Evolutionary conservation across 2,888 invertebrate genomes (phyloP).

Genomic region (Cerastis leucographa): DNA sequence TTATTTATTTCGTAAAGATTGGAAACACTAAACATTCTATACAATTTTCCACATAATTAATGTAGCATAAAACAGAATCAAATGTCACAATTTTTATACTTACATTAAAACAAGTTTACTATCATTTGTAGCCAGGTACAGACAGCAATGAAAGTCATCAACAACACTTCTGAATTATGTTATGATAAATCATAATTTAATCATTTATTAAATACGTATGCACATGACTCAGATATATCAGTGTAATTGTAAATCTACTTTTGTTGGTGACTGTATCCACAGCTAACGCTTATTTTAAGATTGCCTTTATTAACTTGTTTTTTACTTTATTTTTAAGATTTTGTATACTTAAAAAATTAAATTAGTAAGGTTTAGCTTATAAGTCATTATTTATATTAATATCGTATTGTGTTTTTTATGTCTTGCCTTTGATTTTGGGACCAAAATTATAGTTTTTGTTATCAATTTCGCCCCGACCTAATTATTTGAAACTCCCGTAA

Average conservation of each 20-base stretch:
- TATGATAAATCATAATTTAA: background rate
- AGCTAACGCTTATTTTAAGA: constrained; percentile 10
- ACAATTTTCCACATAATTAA: background rate
- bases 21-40: constrained; percentile 13
- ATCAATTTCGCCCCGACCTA: background rate
- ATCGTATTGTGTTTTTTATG: constrained; percentile 3
- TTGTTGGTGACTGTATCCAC: constrained; percentile 13
- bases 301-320: constrained; percentile 4
- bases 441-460: constrained; percentile 50
- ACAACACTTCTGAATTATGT: background rate
- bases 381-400: constrained; percentile 3
- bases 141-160: constrained; percentile 1
- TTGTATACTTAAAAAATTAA: constrained; percentile 10
- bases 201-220: background rate
- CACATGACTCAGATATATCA: background rate
- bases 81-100: constrained; percentile 26
- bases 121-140: constrained; percentile 7
- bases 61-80: constrained; percentile 13
- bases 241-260: constrained; percentile 6
- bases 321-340: constrained; percentile 17
- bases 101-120: constrained; percentile 9
- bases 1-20: constrained; percentile 32
- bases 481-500: background rate
- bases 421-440: constrained; percentile 48
- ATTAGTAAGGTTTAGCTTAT: constrained; percentile 14